phyloP scores from a whole-genome alignment of 1,140 invertebrate species.

The Pectinophora gossypiella region DNA sequence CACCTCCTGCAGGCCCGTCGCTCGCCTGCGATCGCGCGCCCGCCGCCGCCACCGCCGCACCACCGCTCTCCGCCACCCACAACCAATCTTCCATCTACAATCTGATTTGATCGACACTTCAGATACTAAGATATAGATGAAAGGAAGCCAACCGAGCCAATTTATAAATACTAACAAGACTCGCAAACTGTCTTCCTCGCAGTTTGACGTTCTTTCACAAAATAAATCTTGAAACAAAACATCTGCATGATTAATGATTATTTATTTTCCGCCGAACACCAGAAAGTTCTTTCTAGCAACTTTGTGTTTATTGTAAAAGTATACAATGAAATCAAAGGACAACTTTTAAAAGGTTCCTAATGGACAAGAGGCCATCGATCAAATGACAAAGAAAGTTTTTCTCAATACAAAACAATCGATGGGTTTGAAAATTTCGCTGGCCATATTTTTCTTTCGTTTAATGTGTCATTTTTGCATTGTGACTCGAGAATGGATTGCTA shows the following conservation, averaged over 20 bases:
- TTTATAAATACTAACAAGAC: constrained; percentile 20
- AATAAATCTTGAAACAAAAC: constrained; percentile 35
- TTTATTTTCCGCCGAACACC: constrained; percentile 47
- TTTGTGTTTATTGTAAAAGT: constrained; percentile 59
- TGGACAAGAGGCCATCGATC: constrained; percentile 72
- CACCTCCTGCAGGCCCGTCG: constrained; percentile 53
- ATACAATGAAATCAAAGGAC: constrained; percentile 68
- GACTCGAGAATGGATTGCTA: constrained; percentile 22
- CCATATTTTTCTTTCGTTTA: constrained; percentile 24
- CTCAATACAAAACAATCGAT: constrained; percentile 68
- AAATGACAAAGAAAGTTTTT: constrained; percentile 67
- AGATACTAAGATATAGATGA: constrained; percentile 20
- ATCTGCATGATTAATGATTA: constrained; percentile 50
- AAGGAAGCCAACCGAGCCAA: constrained; percentile 8
- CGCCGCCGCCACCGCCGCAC: constrained; percentile 14
- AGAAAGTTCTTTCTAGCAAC: constrained; percentile 47
- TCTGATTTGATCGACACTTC: constrained; percentile 37
- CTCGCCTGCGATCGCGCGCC: constrained; percentile 16
- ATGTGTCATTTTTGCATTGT: constrained; percentile 26
- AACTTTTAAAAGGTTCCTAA: constrained; percentile 69
- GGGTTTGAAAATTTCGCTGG: constrained; percentile 40
- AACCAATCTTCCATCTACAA: constrained; percentile 47
- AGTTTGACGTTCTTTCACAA: constrained; percentile 12
- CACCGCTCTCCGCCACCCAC: constrained; percentile 14
- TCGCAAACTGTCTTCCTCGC: background rate